A percentile compares a stretch with the other conserved stretches of the same genome.
These are phyloP conservation scores for Sebastes fasciatus DNA, from an alignment of 2,113 vertebrate genomes.

Conservation along the genomic window DNA sequence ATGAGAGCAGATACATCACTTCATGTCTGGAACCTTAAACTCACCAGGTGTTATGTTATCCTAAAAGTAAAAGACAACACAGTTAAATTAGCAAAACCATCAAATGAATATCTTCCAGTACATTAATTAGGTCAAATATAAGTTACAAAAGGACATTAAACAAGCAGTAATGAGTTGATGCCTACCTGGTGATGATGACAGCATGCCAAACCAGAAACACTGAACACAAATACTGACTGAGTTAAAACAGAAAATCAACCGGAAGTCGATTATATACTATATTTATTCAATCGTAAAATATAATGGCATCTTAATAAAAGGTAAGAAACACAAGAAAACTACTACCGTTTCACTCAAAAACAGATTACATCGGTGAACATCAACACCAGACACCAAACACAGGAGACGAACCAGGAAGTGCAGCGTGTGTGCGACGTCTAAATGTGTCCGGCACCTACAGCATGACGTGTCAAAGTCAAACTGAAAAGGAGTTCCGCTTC, in stretches of 20 bases:
- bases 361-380: slow-evolving; percentile 22
- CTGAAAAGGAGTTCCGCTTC: slow-evolving; percentile 39
- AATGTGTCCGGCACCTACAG: slow-evolving; percentile 73
- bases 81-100: background rate
- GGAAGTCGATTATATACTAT: background rate
- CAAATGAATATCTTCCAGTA: too few species aligned
- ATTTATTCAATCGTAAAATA: background rate
- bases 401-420: slow-evolving; percentile 43
- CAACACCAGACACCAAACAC: slow-evolving; percentile 20
- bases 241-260: slow-evolving; percentile 2
- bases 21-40: slow-evolving; percentile 8
- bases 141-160: background rate
- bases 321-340: background rate
- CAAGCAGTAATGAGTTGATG: slow-evolving; percentile 7
- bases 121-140: background rate
- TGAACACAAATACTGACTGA: slow-evolving; percentile 6
- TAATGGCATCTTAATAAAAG: background rate
- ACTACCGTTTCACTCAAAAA: slow-evolving; percentile 32
- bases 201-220: slow-evolving; percentile 59
- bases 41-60: background rate
- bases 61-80: background rate
- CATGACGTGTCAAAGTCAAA: slow-evolving; percentile 82
- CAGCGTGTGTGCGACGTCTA: slow-evolving; percentile 63
- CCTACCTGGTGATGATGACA: slow-evolving; percentile 69
- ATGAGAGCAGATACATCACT: background rate